phyloP scores from a whole-genome alignment of 2,888 invertebrate species.

The Drosophila neoperkinsi region DNA sequence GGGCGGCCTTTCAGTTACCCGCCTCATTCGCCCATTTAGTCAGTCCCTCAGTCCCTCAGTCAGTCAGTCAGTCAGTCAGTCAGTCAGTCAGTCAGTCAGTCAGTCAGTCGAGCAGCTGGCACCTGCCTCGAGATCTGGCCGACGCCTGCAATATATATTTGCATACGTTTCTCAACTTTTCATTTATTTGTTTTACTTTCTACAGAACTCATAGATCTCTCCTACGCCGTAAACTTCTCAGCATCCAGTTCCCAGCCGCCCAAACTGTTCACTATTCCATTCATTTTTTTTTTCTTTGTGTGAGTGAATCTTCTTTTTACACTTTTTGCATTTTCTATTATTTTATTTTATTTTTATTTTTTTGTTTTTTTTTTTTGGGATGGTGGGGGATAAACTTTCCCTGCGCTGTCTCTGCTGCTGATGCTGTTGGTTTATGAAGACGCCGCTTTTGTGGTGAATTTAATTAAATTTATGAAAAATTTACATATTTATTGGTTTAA shows the following conservation, averaged over 20 bases:
- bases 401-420: slow-evolving; percentile 31
- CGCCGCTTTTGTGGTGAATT: slow-evolving; percentile 75
- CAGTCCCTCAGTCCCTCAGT: slow-evolving; percentile 22
- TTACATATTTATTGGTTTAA: slow-evolving; percentile 82
- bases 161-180: slow-evolving; percentile 74
- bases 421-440: slow-evolving; percentile 46
- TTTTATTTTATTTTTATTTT: not conserved
- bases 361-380: slow-evolving; percentile 1
- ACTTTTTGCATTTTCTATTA: slow-evolving; percentile 16
- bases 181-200: slow-evolving; percentile 19
- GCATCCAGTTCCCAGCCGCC: slow-evolving; percentile 10
- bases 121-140: slow-evolving; percentile 65
- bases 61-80: slow-evolving; percentile 24
- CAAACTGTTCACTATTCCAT: slow-evolving; percentile 36
- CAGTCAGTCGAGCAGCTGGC: slow-evolving; percentile 58
- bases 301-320: slow-evolving; percentile 14
- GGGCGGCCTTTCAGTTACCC: slow-evolving; percentile 13
- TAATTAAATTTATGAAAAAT: slow-evolving; percentile 82
- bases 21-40: slow-evolving; percentile 11
- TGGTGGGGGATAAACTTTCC: slow-evolving; percentile 47
- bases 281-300: not conserved
- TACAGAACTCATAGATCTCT: slow-evolving; percentile 45
- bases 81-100: slow-evolving; percentile 33
- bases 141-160: slow-evolving; percentile 62
- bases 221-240: slow-evolving; percentile 43